Base-by-base conservation (phyloP, 53 echinoderm and acorn worm genomes). In the Patiria pectinifera region DNA sequence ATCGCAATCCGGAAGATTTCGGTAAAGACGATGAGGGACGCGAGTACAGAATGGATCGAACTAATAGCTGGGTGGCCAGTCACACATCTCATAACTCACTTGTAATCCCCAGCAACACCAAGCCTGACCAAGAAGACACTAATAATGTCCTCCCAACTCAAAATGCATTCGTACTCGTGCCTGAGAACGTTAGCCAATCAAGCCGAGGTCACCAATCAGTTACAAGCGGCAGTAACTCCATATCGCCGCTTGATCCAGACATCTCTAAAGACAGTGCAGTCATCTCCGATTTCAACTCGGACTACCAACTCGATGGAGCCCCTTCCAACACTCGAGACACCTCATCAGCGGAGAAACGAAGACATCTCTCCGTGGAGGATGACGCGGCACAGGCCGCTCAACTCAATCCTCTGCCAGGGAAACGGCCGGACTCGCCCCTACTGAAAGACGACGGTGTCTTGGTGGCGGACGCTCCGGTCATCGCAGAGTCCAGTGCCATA, bases 21-120 rank as follows among this genome's bases (percentile, higher is more conserved):
- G 89, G 35, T 2, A 49, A 61, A 11, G 2, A 47, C 24, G 66
- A 45, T 12, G 90, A 90, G 4, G 69, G n/a, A 66, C 69, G 47
- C 8, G 81, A 80, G 46, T 66, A 26, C 5, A 81, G n/a, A 66
- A 70, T 24, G 15, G 47, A 63, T 11, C 90, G 90, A 66, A 80
- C 81, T 15, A 80, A 81, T 46, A 90, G 48, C 44, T 90, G 90
- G 90, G 82, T 90, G 12, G 49, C 63, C 2, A 47, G 45, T 4
- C 90, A 90, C 5, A 61, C 21, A 12, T 8, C 87, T 2, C 21
- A 45, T 2, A 1, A 5, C 7, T 45, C 45, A 7, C 46, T 3
- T 26, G 12, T 10, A 11, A 72, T 19, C 23, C 26, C 11, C 4
- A 25, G 6, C 69, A 45, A 44, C 47, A 3, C 35, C 35, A 35